A percentile compares a stretch with the other conserved stretches of the same genome.
Evolutionary conservation across 2,113 vertebrate species (phyloP).

Genomic region (Tachuris rubrigastra): DNA sequence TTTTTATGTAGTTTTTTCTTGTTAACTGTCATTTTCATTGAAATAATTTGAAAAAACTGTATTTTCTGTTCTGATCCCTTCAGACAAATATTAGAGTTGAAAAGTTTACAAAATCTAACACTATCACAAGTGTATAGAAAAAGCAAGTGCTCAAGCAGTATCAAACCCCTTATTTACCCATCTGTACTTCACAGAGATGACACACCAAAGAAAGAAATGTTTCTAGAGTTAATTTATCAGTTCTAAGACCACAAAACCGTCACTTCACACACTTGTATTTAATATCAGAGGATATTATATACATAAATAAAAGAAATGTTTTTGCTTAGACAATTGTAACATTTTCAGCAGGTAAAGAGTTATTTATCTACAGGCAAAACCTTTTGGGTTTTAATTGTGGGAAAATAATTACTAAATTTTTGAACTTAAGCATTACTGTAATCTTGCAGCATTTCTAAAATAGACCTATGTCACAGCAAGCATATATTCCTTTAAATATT

Average conservation of each 20-base stretch:
- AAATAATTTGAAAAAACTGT: background rate
- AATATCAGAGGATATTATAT: background rate
- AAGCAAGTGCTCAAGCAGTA: background rate
- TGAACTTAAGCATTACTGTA: background rate
- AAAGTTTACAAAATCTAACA: background rate
- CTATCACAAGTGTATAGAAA: background rate
- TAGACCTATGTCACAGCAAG: background rate
- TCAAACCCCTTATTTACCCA: background rate
- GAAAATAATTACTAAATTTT: background rate
- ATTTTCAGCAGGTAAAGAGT: background rate
- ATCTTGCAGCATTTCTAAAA: background rate
- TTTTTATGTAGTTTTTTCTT: background rate
- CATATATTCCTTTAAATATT: constrained; percentile 26
- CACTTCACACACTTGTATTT: background rate
- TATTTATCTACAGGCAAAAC: background rate
- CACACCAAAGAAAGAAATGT: background rate
- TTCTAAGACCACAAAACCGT: background rate
- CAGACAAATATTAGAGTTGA: background rate
- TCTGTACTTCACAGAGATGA: background rate
- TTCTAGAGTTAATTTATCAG: background rate
- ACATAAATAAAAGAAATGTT: background rate
- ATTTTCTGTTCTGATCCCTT: background rate
- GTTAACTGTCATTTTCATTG: background rate
- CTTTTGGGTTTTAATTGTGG: background rate
- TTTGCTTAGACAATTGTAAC: background rate